A percentile compares a stretch with the other conserved stretches of the same genome.
These are phyloP conservation scores for Drosophila anceps DNA, from an alignment of 2,888 invertebrate genomes.

Conservation along the genomic window DNA sequence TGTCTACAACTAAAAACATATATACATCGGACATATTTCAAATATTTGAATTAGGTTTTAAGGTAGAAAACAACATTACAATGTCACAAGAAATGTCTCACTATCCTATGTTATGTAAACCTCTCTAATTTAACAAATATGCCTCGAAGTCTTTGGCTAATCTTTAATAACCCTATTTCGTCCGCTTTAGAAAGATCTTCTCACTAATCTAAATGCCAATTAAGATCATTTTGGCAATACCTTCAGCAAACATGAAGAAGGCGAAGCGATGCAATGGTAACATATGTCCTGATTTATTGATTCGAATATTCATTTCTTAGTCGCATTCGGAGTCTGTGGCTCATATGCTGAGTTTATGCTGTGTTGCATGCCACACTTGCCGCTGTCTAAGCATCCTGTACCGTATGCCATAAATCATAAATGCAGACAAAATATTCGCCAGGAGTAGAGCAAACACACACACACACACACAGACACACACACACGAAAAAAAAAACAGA, in stretches of 20 bases:
- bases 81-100: too few relatives aligned
- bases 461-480: conserved; percentile 20
- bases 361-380: conserved; percentile 65
- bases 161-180: not conserved
- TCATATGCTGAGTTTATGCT: conserved; percentile 37
- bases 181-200: not conserved
- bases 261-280: conserved; percentile 13
- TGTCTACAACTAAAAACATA: too few relatives aligned
- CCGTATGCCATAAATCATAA: conserved; percentile 66
- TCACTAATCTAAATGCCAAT: not conserved
- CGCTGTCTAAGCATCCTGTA: conserved; percentile 68
- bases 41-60: too few relatives aligned
- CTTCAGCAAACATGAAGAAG: not conserved
- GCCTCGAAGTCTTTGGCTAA: not conserved
- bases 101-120: too few relatives aligned
- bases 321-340: conserved; percentile 17
- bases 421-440: conserved; percentile 62
- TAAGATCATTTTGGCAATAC: conserved; percentile 8
- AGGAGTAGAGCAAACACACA: conserved; percentile 36
- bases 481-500: conserved; percentile 26
- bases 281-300: conserved; percentile 52
- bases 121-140: too few relatives aligned
- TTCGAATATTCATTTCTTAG: conserved; percentile 35
- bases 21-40: too few relatives aligned
- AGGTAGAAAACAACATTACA: too few relatives aligned